Conservation (phyloP, 2,797 vertebrate genomes). For the Lithobates pipiens region DNA sequence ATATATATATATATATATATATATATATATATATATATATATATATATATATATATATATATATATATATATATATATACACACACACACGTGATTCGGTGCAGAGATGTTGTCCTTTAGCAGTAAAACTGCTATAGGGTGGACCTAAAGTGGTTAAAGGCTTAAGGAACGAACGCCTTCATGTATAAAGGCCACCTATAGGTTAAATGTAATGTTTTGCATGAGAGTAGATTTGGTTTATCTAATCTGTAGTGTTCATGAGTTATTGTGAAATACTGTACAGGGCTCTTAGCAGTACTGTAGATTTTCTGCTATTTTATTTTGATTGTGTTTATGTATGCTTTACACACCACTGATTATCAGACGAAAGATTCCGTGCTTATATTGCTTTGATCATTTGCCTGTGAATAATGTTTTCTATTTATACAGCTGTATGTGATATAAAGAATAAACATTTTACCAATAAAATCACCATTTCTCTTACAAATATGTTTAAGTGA, state of each 20-base stretch:
- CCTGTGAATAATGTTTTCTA: slow-evolving; percentile 7
- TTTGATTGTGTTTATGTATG: slow-evolving; percentile 24
- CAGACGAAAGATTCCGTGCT: not conserved
- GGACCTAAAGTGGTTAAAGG: too few relatives aligned
- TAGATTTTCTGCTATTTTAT: not conserved
- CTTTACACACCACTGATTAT: slow-evolving; percentile 9
- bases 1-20: too few relatives aligned
- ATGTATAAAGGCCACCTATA: not conserved
- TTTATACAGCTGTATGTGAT: slow-evolving; percentile 37
- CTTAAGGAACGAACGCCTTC: not conserved
- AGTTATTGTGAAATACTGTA: not conserved
- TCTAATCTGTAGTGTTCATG: not conserved
- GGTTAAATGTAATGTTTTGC: not conserved
- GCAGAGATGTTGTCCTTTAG: too few relatives aligned
- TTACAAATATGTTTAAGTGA: not conserved
- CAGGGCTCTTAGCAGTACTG: not conserved
- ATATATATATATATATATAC: too few relatives aligned
- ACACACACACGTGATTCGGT: too few relatives aligned
- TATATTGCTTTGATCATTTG: slow-evolving; percentile 22
- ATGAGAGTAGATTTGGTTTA: not conserved
- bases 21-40: too few relatives aligned
- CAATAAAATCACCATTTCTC: not conserved
- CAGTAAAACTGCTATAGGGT: too few relatives aligned
- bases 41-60: too few relatives aligned
- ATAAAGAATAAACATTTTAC: not conserved